Conservation (phyloP, 2,797 vertebrate species). For the Cyclura pinguis region DNA sequence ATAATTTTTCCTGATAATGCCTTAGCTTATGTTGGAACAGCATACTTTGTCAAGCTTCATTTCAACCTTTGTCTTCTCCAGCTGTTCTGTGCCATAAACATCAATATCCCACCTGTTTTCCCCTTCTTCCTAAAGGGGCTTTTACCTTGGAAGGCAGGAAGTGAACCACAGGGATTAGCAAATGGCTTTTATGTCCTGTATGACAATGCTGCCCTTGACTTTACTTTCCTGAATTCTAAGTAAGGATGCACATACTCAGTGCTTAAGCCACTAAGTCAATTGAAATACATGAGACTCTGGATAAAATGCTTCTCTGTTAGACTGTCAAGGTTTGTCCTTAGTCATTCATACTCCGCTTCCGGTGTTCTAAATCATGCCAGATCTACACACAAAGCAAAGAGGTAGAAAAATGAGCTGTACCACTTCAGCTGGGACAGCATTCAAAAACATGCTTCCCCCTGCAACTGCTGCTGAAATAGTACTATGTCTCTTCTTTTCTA, state of each 20-base stretch:
- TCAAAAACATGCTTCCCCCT: background rate
- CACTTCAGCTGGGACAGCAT: background rate
- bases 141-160: background rate
- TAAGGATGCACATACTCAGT: too few species aligned
- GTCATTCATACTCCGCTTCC: background rate
- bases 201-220: background rate
- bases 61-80: background rate
- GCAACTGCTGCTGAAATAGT: background rate
- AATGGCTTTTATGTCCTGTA: background rate
- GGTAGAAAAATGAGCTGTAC: background rate
- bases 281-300: background rate
- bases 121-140: background rate
- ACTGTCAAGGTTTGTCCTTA: too few species aligned
- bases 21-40: background rate
- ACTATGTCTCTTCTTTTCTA: background rate
- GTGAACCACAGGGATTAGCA: background rate
- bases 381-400: background rate
- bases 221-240: background rate
- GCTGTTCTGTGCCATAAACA: background rate
- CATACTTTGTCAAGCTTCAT: background rate
- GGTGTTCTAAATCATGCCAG: background rate
- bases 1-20: background rate
- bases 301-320: background rate
- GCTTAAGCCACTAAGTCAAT: background rate
- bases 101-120: background rate